These are phyloP conservation scores for Neostethus bicornis DNA, from an alignment of 2,797 vertebrate species.

Conservation along the genomic window DNA sequence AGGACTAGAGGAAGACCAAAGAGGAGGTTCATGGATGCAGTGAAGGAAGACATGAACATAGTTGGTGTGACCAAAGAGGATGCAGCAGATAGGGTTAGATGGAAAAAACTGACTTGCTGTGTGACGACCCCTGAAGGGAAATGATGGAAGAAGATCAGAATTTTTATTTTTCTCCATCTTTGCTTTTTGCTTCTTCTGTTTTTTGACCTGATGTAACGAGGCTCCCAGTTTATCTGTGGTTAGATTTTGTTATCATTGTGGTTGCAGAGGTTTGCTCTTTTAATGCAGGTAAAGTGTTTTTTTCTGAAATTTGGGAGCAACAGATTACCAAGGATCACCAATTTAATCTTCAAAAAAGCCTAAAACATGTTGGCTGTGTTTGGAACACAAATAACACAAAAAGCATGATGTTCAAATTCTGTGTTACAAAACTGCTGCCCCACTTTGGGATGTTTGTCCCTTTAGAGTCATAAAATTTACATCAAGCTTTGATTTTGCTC, in stretches of 20 bases:
- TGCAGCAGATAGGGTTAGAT: no score
- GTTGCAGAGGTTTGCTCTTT: conserved; percentile 2
- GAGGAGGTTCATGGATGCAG: no score
- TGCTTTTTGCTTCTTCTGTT: conserved; percentile 15
- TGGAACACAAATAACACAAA: conserved; percentile 16
- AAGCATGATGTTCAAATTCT: neutral
- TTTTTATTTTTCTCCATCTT: no score
- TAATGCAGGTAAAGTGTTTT: conserved; percentile 6
- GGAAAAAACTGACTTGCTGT: no score
- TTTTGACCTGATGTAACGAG: conserved; percentile 70
- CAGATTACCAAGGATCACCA: conserved; percentile 8
- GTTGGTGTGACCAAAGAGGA: no score
- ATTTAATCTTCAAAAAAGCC: conserved; percentile 13
- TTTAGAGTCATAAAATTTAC: no score
- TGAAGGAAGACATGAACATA: no score
- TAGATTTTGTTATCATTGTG: conserved; percentile 11
- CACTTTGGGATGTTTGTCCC: no score
- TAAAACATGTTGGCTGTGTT: conserved; percentile 21
- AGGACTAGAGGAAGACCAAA: no score
- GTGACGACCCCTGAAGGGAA: no score
- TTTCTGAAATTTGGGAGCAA: conserved; percentile 20
- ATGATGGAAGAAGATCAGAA: no score
- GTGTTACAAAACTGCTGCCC: neutral
- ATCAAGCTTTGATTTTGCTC: no score
- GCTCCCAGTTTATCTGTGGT: conserved; percentile 29